Conservation (phyloP, 2,888 invertebrate species). For the Eurytoma californica region DNA sequence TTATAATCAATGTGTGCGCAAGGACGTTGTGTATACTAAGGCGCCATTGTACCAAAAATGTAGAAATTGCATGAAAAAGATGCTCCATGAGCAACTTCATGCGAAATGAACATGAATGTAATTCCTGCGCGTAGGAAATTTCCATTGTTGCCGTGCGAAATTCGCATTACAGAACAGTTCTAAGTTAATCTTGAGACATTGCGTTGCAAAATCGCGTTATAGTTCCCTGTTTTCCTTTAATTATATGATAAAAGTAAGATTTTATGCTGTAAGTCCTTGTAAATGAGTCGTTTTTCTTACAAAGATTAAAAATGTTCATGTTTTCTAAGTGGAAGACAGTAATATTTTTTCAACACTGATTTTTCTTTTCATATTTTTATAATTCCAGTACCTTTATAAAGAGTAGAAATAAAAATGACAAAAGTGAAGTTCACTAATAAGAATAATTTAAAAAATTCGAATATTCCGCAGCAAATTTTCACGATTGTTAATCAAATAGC, state of each 20-base stretch:
- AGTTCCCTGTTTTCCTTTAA: neutral
- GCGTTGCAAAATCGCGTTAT: neutral
- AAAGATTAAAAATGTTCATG: neutral
- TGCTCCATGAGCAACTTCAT: neutral
- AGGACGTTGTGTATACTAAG: too few relatives aligned
- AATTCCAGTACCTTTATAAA: too few relatives aligned
- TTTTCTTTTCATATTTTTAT: too few relatives aligned
- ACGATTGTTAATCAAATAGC: too few relatives aligned
- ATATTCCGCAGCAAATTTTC: too few relatives aligned
- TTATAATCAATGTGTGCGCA: too few relatives aligned
- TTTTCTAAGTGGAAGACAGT: neutral
- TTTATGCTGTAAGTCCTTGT: constrained; percentile 1
- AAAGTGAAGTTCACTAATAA: too few relatives aligned
- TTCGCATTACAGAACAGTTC: constrained; percentile 1
- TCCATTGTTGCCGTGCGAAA: constrained; percentile 17
- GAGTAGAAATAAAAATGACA: too few relatives aligned
- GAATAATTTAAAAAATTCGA: too few relatives aligned
- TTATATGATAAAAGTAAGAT: constrained; percentile 8
- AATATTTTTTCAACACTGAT: neutral
- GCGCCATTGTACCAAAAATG: too few relatives aligned
- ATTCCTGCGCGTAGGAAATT: constrained; percentile 1
- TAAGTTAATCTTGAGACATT: neutral
- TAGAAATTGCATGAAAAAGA: too few relatives aligned
- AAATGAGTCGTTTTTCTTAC: neutral
- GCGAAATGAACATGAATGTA: constrained; percentile 6